A percentile compares a stretch with the other conserved stretches of the same genome.
phyloP scores from a whole-genome alignment of 2,888 invertebrate species.

The Oxytorus armatus region DNA sequence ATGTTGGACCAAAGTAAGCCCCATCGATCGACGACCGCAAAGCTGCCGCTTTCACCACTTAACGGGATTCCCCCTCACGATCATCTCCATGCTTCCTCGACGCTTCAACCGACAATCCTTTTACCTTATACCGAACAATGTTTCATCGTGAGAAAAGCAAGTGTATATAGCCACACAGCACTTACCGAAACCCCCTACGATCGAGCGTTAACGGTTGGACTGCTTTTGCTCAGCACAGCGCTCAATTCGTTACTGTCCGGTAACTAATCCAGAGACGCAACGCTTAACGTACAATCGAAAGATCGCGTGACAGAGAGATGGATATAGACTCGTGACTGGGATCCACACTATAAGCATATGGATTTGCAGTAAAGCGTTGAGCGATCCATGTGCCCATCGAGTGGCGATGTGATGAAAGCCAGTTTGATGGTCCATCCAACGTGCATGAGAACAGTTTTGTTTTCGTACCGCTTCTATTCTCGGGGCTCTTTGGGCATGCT shows the following conservation, averaged over 20 bases:
- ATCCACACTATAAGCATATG: constrained; percentile 4
- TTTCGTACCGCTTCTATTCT: not conserved
- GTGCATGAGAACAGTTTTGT: not conserved
- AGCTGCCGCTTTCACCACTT: constrained; percentile 39
- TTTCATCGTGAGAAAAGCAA: constrained; percentile 17
- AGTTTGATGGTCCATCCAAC: not conserved
- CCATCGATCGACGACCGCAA: constrained; percentile 52
- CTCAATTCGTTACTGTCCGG: not conserved
- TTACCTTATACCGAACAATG: constrained; percentile 1
- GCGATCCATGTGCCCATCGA: too few species aligned
- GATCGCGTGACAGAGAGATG: not conserved
- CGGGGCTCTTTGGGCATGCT: not conserved
- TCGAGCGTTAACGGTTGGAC: constrained; percentile 34
- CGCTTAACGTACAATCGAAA: not conserved
- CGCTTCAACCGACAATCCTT: constrained; percentile 26
- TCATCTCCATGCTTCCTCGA: constrained; percentile 23
- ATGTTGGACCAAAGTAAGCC: constrained; percentile 56
- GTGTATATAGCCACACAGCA: constrained; percentile 32
- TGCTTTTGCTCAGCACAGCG: constrained; percentile 37
- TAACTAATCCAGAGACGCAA: not conserved
- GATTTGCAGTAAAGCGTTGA: not conserved
- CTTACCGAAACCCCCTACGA: constrained; percentile 48
- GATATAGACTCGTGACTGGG: constrained; percentile 18
- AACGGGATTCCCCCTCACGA: constrained; percentile 34
- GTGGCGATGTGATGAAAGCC: too few species aligned